Base-by-base conservation (phyloP, 2,888 invertebrate genomes). In the Trichopoda pennipes region DNA sequence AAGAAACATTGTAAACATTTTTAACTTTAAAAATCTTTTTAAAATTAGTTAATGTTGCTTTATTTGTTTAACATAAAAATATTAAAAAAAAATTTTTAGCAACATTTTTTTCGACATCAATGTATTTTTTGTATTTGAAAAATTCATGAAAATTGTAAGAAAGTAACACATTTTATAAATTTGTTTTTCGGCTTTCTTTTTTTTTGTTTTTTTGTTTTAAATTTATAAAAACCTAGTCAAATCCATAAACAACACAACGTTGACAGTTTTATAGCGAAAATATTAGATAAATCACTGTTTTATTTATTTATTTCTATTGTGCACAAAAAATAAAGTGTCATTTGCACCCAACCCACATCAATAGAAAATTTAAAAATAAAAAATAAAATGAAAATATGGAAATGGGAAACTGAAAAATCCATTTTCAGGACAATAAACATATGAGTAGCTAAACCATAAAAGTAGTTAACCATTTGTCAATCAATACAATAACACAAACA, bases 311-410 rank as follows among this genome's bases (percentile, higher is more conserved):
- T 74, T 69, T 28, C 21, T 58, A 70, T 70, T 70, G 23, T 35
- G 74, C 60, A 51, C 55, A 69, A 78, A 69, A n/a, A 74, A 60
- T 60, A 74, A 70, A 78, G 70, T 78, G 81, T 81, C 81, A 81
- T 75, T 81, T 81, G 74, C 81, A 81, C 81, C 58, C 47, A 81
- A 81, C 81, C 81, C 81, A 78, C 66, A 81, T 81, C 81, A 81
- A 81, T 81, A 76, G 56, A 66, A 68, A 60, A 32, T n/a, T n/a
- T n/a, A n/a, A n/a, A n/a, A n/a, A 44, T 3, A 28, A 56, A 56
- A 69, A 42, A 28, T n/a, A 69, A 55, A 68, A 61, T 17, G 23
- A 63, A 49, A 14, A 60, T 9, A 73, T 17, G n/a, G 49, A 23
- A 78, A 74, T 35, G 1, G 32, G 12, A 61, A 53, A 61, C 32